Evolutionary conservation across 2,113 vertebrate species (phyloP).

Genomic region (Cynocephalus volans): DNA sequence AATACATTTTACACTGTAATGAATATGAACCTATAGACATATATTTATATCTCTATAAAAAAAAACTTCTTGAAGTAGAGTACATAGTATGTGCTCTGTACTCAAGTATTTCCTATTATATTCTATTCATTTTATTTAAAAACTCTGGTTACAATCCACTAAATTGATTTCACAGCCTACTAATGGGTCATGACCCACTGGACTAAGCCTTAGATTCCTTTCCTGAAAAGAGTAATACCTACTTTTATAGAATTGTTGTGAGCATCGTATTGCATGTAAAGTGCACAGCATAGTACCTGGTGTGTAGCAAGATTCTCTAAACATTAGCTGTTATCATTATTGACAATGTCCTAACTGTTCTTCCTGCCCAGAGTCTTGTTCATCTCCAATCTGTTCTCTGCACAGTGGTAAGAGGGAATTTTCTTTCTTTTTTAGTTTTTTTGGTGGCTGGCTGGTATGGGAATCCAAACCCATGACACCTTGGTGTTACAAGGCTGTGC

Average conservation of each 20-base stretch:
- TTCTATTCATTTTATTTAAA: slow-evolving; percentile 54
- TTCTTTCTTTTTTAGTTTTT: background rate
- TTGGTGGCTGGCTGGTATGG: no score
- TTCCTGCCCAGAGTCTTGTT: background rate
- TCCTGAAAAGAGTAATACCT: background rate
- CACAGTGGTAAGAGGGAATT: background rate
- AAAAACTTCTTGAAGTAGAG: slow-evolving; percentile 36
- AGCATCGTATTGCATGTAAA: background rate
- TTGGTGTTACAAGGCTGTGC: no score
- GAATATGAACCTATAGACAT: background rate
- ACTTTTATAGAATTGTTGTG: background rate
- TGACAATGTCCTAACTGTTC: background rate
- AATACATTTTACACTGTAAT: background rate
- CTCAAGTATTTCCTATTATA: background rate
- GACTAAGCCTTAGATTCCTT: slow-evolving; percentile 48
- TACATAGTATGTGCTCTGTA: background rate
- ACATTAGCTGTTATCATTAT: background rate
- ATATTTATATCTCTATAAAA: background rate
- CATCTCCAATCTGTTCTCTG: background rate
- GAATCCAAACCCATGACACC: no score
- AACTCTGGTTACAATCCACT: slow-evolving; percentile 38
- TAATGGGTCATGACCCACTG: background rate
- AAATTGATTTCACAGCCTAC: slow-evolving; percentile 16
- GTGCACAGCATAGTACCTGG: background rate
- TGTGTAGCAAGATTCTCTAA: background rate